These are phyloP conservation scores for Actinernus sp. DNA, from an alignment of 92 coral and sea anemone species.

Conservation along the genomic window DNA sequence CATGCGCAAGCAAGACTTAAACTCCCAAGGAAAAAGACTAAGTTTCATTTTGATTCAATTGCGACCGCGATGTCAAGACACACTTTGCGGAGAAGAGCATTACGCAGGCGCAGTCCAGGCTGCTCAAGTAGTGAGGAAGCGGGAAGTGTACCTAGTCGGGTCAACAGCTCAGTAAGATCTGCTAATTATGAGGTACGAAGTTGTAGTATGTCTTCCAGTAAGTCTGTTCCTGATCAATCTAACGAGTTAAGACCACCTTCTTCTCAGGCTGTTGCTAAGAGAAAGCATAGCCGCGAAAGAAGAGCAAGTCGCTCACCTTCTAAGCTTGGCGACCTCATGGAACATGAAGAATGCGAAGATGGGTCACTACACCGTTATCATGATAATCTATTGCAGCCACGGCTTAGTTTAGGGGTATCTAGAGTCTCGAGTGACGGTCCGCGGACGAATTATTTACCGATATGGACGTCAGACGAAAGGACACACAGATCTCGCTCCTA, in stretches of 20 bases:
- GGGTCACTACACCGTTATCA: too few relatives aligned
- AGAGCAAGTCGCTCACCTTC: slow-evolving; percentile 49
- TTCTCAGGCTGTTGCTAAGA: slow-evolving; percentile 23
- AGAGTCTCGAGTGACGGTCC: neutral
- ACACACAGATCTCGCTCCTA: slow-evolving; percentile 51
- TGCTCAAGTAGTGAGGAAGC: slow-evolving; percentile 33
- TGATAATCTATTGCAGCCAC: neutral
- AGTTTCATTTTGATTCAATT: slow-evolving; percentile 67
- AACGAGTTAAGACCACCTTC: slow-evolving; percentile 26
- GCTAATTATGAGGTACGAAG: slow-evolving; percentile 5
- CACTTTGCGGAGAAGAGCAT: slow-evolving; percentile 45
- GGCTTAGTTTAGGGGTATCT: neutral
- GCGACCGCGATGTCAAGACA: slow-evolving; percentile 73
- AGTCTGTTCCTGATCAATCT: slow-evolving; percentile 15
- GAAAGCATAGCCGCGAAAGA: slow-evolving; percentile 63
- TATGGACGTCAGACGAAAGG: slow-evolving; percentile 23
- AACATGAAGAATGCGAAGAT: slow-evolving; percentile 70
- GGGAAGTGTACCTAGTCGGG: slow-evolving; percentile 16
- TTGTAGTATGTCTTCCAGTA: slow-evolving; percentile 55
- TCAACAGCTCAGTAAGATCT: slow-evolving; percentile 10
- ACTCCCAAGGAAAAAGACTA: slow-evolving; percentile 70
- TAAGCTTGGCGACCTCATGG: slow-evolving; percentile 76
- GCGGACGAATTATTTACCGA: neutral
- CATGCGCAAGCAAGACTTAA: slow-evolving; percentile 91
- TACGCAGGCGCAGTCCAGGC: slow-evolving; percentile 58